Evolutionary conservation across 2,888 invertebrate species (phyloP).

Genomic region (Eueremaeus valkanovi): DNA sequence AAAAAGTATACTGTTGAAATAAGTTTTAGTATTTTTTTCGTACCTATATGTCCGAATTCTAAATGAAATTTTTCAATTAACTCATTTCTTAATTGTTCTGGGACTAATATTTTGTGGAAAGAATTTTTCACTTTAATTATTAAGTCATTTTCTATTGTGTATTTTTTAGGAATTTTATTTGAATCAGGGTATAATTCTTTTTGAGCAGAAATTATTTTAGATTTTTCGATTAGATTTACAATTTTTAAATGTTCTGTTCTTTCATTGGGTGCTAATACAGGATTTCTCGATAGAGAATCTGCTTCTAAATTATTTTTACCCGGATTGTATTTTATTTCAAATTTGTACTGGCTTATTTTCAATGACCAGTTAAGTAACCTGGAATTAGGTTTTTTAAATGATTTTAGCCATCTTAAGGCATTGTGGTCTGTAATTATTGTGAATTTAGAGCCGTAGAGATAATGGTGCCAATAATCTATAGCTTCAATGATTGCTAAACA

Average conservation of each 20-base stretch:
- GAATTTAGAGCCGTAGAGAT: constrained; percentile 13
- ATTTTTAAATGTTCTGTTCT: neutral
- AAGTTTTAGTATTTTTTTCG: neutral
- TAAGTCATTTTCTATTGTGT: neutral
- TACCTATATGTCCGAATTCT: constrained; percentile 35
- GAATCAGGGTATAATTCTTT: neutral
- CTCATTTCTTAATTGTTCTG: neutral
- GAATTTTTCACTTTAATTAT: neutral
- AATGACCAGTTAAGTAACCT: constrained; percentile 31
- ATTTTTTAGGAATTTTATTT: neutral
- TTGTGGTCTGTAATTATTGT: constrained; percentile 24
- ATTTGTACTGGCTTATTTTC: constrained; percentile 43
- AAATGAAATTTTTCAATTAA: constrained; percentile 17
- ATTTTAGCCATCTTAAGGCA: constrained; percentile 18
- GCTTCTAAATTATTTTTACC: constrained; percentile 45
- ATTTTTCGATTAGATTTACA: neutral
- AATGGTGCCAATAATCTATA: constrained; percentile 21
- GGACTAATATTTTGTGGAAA: neutral
- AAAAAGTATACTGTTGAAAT: neutral
- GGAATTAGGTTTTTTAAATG: neutral
- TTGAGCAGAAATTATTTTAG: neutral
- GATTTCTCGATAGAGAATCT: constrained; percentile 43
- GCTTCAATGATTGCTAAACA: constrained; percentile 33
- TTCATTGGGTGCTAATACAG: neutral
- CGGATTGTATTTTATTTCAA: constrained; percentile 43